Evolutionary conservation across 2,888 invertebrate species (phyloP).

Genomic region (Alviniconcha strummeri): DNA sequence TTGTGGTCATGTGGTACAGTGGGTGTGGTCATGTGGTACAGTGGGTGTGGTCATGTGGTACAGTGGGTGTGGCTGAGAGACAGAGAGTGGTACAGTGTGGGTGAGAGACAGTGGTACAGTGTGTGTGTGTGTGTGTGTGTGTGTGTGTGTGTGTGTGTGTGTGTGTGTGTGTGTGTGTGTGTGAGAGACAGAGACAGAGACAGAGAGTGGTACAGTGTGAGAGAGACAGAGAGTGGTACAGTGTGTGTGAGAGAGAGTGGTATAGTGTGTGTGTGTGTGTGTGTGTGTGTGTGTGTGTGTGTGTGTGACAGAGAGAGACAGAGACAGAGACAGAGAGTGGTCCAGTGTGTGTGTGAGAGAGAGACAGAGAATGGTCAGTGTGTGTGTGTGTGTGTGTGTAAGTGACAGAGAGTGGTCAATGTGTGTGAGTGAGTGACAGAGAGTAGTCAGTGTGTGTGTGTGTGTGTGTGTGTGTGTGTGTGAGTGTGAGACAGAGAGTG

Average conservation of each 20-base stretch:
- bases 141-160: neutral
- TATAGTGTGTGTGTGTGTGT: conserved; percentile 17
- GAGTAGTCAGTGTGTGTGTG: neutral
- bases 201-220: neutral
- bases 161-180: neutral
- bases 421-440: too few relatives aligned
- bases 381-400: neutral
- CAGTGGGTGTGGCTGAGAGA: neutral
- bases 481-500: neutral
- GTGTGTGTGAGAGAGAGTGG: neutral
- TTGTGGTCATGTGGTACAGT: neutral
- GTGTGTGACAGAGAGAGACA: neutral
- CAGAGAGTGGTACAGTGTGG: neutral
- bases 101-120: neutral
- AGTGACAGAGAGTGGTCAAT: neutral
- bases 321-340: neutral
- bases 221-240: neutral
- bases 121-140: neutral
- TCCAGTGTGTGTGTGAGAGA: too few relatives aligned
- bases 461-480: neutral
- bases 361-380: too few relatives aligned
- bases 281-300: conserved; percentile 6
- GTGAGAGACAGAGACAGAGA: neutral
- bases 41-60: neutral
- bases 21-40: neutral